Conservation (phyloP, 2,888 invertebrate genomes). For the Pristionchus fissidentatus region DNA sequence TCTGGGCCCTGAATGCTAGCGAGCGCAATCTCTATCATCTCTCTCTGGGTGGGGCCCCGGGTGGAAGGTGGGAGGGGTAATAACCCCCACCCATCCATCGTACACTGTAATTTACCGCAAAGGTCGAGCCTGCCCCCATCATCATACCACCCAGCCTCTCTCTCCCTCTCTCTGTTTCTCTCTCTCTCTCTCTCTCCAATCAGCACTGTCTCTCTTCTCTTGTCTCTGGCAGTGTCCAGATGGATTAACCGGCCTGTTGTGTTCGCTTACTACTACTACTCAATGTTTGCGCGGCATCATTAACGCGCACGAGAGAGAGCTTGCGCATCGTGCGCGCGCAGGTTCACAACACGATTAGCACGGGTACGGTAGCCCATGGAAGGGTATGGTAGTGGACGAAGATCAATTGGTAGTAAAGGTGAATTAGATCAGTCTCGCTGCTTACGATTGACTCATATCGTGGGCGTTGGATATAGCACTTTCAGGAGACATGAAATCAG, state of each 20-base stretch:
- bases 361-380: no score
- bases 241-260: conserved; percentile 38
- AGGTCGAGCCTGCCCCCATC: neutral
- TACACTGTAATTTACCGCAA: conserved; percentile 43
- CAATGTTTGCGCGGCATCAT: no score
- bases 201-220: conserved; percentile 32
- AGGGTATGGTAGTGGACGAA: no score
- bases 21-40: conserved; percentile 37
- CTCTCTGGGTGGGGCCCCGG: neutral
- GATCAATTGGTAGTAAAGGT: no score
- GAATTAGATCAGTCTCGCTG: no score
- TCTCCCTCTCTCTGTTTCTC: neutral
- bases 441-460: no score
- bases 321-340: no score
- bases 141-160: neutral
- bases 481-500: no score
- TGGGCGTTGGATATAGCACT: no score
- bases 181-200: conserved; percentile 32
- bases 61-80: conserved; percentile 10
- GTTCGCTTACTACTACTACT: conserved; percentile 5
- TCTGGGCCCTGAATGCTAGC: neutral
- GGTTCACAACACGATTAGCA: no score
- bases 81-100: conserved; percentile 7
- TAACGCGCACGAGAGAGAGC: no score
- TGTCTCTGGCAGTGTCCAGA: neutral